phyloP scores from a whole-genome alignment of 2,113 vertebrate species.

The Amazona guildingii region DNA sequence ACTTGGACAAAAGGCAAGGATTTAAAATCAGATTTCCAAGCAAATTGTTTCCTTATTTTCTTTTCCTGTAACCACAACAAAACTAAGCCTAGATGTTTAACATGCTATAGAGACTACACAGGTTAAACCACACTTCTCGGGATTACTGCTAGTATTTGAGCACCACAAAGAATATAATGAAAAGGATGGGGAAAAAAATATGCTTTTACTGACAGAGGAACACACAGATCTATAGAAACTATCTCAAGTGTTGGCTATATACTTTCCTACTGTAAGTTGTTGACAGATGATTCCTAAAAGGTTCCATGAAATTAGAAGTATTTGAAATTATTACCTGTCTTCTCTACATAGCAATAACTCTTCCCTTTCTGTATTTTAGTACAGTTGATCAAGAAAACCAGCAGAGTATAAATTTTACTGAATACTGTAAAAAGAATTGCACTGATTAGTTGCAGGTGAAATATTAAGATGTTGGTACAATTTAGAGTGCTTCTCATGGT shows the following conservation, averaged over 20 bases:
- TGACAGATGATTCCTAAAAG: neutral
- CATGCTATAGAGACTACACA: neutral
- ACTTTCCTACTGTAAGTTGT: neutral
- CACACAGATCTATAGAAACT: slow-evolving; percentile 11
- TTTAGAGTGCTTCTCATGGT: neutral
- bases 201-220: neutral
- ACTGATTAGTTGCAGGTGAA: neutral
- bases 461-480: neutral
- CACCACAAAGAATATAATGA: slow-evolving; percentile 34
- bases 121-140: slow-evolving; percentile 19
- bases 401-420: neutral
- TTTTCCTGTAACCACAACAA: slow-evolving; percentile 60
- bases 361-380: neutral
- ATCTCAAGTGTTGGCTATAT: slow-evolving; percentile 46
- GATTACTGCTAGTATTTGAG: slow-evolving; percentile 23
- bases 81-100: slow-evolving; percentile 33
- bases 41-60: neutral
- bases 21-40: slow-evolving; percentile 39
- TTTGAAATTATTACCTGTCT: neutral
- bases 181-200: neutral
- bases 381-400: neutral
- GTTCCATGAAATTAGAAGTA: neutral
- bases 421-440: neutral
- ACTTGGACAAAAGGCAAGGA: slow-evolving; percentile 77
- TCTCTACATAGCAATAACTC: neutral